Evolutionary conservation across 2,113 vertebrate species (phyloP).

Genomic region (Chroicocephalus ridibundus): DNA sequence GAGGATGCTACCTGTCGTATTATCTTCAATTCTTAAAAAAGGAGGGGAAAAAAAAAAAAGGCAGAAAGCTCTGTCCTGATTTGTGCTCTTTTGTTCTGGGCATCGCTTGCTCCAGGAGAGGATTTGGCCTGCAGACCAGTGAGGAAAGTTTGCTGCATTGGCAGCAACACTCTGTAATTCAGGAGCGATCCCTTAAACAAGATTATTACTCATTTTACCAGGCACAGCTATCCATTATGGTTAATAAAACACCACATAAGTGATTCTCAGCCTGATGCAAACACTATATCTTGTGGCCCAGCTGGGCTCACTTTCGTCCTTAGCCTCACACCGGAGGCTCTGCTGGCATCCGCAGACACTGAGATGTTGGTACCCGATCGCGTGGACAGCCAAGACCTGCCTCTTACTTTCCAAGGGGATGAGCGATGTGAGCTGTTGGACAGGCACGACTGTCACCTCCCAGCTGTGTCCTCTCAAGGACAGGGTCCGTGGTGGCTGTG

Average conservation of each 20-base stretch:
- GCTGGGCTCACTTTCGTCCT: neutral
- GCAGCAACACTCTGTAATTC: neutral
- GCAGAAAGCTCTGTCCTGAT: neutral
- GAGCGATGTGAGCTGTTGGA: neutral
- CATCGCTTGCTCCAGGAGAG: neutral
- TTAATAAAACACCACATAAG: constrained; percentile 63
- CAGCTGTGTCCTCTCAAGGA: neutral
- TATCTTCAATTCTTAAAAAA: neutral
- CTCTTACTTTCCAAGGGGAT: neutral
- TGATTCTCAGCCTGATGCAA: constrained; percentile 53
- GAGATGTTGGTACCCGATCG: neutral
- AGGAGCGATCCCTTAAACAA: constrained; percentile 26
- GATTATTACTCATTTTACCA: constrained; percentile 54
- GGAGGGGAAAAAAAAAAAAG: neutral
- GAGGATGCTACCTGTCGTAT: neutral
- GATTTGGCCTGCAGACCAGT: neutral
- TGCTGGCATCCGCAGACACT: neutral
- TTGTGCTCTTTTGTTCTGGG: neutral
- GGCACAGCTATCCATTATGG: constrained; percentile 58
- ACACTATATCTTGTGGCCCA: constrained; percentile 29
- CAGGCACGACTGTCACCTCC: neutral
- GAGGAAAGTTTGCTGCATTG: constrained; percentile 29
- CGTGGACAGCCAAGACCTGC: neutral
- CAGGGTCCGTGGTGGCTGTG: fast-evolving
- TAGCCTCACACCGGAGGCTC: neutral